Evolutionary conservation across 2,888 invertebrate species (phyloP).

Genomic region (Nemurella pictetii): DNA sequence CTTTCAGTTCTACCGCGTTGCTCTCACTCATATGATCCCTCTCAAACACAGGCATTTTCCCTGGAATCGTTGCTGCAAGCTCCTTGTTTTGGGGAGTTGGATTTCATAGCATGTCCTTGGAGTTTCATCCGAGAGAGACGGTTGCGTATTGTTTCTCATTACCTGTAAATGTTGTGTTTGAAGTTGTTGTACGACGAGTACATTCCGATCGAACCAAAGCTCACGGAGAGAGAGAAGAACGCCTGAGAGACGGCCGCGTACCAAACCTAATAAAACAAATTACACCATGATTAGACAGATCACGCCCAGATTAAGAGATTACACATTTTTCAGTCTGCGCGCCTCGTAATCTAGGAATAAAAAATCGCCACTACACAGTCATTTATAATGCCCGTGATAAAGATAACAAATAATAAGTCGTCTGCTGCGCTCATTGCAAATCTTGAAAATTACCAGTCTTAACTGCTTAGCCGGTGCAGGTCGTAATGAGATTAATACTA

Average conservation of each 20-base stretch:
- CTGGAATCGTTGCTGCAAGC: no score
- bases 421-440: neutral
- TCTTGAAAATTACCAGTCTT: no score
- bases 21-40: no score
- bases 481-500: no score
- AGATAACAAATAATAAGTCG: neutral
- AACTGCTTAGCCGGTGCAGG: no score
- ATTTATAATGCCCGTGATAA: neutral
- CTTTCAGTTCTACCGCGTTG: no score
- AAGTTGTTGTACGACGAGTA: slow-evolving; percentile 66
- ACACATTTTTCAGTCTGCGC: neutral
- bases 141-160: slow-evolving; percentile 14
- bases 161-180: slow-evolving; percentile 62
- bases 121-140: no score
- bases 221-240: slow-evolving; percentile 65
- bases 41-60: no score
- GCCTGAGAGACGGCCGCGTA: slow-evolving; percentile 67
- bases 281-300: neutral
- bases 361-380: neutral
- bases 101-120: no score
- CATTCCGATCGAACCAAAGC: slow-evolving; percentile 66
- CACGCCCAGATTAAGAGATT: neutral
- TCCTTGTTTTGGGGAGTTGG: no score
- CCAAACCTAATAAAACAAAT: slow-evolving; percentile 58
- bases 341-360: neutral